Conservation (phyloP, 2,888 invertebrate species). For the Octodonta nipae region DNA sequence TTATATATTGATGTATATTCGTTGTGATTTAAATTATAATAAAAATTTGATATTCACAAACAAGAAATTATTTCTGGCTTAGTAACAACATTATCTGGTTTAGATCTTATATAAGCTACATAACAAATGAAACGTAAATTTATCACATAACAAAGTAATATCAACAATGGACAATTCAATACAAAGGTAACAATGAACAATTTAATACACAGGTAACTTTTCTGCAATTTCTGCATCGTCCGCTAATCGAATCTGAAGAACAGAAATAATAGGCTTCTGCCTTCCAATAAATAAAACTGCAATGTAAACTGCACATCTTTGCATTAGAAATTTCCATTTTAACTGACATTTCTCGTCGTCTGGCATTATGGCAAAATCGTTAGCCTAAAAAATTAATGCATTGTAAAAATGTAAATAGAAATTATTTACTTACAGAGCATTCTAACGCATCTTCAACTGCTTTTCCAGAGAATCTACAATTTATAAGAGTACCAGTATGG, state of each 20-base stretch:
- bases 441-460: conserved; percentile 47
- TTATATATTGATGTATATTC: too few relatives aligned
- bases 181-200: too few relatives aligned
- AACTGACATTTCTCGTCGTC: conserved; percentile 40
- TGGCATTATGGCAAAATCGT: conserved; percentile 40
- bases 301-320: conserved; percentile 47
- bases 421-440: conserved; percentile 44
- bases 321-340: conserved; percentile 52
- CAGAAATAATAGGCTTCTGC: conserved; percentile 28
- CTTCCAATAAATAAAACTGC: conserved; percentile 28
- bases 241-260: conserved; percentile 28
- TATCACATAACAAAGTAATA: too few relatives aligned
- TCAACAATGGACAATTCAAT: too few relatives aligned
- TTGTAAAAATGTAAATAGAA: background rate
- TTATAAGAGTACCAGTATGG: conserved; percentile 53
- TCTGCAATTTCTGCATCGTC: conserved; percentile 28
- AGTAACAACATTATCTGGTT: too few relatives aligned
- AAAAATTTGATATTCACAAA: too few relatives aligned
- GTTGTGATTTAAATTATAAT: too few relatives aligned
- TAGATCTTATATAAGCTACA: too few relatives aligned
- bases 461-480: conserved; percentile 43
- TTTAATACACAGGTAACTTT: conserved; percentile 31
- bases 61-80: too few relatives aligned
- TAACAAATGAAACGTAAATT: too few relatives aligned
- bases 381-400: conserved; percentile 31